A percentile compares a stretch with the other conserved stretches of the same genome.
Evolutionary conservation across 2,113 vertebrate species (phyloP).

Genomic region (Panurus biarmicus): DNA sequence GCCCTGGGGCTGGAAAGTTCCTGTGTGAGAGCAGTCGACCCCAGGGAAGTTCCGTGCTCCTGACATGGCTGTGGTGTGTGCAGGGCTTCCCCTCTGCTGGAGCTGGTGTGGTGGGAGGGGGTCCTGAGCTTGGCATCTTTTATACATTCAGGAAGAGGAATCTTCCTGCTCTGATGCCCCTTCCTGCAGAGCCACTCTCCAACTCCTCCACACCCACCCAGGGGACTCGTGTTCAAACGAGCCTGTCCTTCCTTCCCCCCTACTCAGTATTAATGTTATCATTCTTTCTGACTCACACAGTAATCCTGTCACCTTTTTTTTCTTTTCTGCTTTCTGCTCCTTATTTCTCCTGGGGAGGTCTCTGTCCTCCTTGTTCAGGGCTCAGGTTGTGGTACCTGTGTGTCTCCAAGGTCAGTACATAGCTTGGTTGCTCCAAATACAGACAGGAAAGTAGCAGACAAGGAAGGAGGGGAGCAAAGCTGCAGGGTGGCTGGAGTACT

Average conservation of each 20-base stretch:
- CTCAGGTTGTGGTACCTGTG: background rate
- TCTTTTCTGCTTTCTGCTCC: background rate
- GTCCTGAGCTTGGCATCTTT: background rate
- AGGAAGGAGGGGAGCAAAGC: background rate
- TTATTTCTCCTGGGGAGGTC: background rate
- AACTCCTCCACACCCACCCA: background rate
- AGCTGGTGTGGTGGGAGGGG: background rate
- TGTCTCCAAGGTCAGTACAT: background rate
- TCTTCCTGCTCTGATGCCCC: background rate
- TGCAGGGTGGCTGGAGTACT: background rate
- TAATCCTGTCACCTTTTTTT: background rate
- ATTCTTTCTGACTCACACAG: background rate
- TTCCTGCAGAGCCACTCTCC: background rate
- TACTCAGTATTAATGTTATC: too few species aligned
- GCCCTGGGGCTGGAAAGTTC: background rate
- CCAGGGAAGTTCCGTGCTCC: background rate
- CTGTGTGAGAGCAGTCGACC: fast-evolving
- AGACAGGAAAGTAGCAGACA: background rate
- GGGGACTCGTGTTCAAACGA: background rate
- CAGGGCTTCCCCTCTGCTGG: background rate
- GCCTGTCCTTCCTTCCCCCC: background rate
- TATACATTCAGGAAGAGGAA: background rate
- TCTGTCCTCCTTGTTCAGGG: background rate
- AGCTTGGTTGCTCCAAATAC: background rate
- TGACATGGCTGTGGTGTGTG: fast-evolving